Conservation (phyloP, 2,113 vertebrate genomes). For the Dromiciops gliroides region DNA sequence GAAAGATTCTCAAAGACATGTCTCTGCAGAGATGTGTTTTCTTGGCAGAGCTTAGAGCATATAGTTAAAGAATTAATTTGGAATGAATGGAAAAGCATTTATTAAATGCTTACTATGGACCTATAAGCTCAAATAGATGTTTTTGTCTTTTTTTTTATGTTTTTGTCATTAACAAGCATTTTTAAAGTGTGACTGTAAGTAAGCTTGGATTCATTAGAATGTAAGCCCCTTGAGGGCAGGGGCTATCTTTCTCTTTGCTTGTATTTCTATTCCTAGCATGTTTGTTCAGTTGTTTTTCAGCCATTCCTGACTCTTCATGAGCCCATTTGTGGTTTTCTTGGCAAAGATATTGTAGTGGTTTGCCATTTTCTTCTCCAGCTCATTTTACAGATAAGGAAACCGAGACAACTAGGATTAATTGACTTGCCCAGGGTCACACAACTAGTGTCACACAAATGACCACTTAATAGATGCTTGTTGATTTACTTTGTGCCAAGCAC, state of each 20-base stretch:
- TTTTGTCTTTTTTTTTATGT: too few species aligned
- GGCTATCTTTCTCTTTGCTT: neutral
- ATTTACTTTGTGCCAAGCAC: neutral
- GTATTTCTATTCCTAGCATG: neutral
- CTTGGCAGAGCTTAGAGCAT: neutral
- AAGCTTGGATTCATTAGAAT: neutral
- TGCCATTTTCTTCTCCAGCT: neutral
- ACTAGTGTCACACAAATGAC: neutral
- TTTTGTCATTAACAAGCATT: neutral
- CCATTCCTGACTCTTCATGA: neutral
- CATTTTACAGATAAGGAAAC: neutral
- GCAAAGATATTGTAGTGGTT: neutral
- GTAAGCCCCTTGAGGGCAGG: neutral
- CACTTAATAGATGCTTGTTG: neutral
- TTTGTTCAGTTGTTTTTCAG: neutral
- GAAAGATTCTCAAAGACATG: neutral
- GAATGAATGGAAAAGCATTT: neutral
- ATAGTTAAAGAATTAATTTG: neutral
- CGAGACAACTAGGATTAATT: neutral
- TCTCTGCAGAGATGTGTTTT: neutral
- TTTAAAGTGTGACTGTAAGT: neutral
- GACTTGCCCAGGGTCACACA: neutral
- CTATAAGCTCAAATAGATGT: neutral
- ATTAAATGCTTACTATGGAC: neutral
- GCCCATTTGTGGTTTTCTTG: neutral